A percentile compares a stretch with the other conserved stretches of the same genome.
phyloP scores from a whole-genome alignment of 2,888 invertebrate genomes.

The Melanostoma mellinum region DNA sequence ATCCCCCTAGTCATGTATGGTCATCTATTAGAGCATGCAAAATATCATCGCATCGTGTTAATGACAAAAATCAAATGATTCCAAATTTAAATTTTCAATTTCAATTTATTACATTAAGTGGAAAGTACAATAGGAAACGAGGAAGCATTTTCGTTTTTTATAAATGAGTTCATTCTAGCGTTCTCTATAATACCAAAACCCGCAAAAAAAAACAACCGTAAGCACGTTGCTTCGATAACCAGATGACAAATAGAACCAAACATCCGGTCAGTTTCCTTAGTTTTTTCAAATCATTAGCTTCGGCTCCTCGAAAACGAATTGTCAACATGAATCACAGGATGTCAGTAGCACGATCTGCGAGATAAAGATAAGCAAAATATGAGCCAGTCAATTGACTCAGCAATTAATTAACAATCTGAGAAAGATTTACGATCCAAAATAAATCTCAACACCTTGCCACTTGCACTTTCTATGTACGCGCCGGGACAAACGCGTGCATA shows the following conservation, averaged over 20 bases:
- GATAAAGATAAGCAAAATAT: conserved; percentile 60
- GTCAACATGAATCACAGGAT: conserved; percentile 60
- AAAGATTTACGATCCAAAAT: conserved; percentile 55
- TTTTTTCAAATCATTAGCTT: conserved; percentile 35
- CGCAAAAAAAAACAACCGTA: conserved; percentile 10
- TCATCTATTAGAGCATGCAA: no score
- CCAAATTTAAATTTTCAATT: no score
- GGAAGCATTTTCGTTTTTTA: conserved; percentile 32
- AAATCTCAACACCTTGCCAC: conserved; percentile 59
- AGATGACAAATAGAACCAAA: conserved; percentile 57
- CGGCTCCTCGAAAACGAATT: conserved; percentile 19
- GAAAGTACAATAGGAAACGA: no score
- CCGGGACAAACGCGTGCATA: background rate
- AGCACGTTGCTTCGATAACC: conserved; percentile 43
- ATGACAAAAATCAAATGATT: conserved; percentile 27
- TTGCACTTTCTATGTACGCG: conserved; percentile 55
- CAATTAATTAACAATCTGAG: conserved; percentile 61
- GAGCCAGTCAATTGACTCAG: conserved; percentile 47
- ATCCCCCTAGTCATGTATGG: no score
- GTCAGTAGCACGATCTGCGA: conserved; percentile 56
- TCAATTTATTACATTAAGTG: no score
- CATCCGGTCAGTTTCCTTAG: conserved; percentile 23
- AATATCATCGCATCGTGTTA: conserved; percentile 9
- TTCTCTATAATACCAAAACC: conserved; percentile 26
- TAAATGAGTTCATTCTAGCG: conserved; percentile 15